Evolutionary conservation across 2,797 vertebrate species (phyloP).

Genomic region (Pseudochromis fuscus): DNA sequence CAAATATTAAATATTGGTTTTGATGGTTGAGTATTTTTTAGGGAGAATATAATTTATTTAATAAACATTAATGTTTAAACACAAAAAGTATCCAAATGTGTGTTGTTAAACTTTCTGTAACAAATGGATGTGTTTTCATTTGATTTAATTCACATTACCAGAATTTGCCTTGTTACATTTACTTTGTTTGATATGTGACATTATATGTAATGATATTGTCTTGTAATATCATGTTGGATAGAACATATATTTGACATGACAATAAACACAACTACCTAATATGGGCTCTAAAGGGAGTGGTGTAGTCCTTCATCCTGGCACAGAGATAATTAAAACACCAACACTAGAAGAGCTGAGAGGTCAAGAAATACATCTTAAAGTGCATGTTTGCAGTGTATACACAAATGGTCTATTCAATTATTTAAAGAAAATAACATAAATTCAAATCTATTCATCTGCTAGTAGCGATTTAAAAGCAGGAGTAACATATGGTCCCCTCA

Average conservation of each 20-base stretch:
- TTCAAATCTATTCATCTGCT: conserved; percentile 3
- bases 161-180: too few species aligned
- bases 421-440: conserved; percentile 21
- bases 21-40: too few species aligned
- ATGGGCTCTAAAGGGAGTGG: background rate
- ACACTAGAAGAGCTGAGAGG: background rate
- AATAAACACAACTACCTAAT: background rate
- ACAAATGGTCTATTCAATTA: background rate
- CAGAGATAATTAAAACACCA: conserved; percentile 3
- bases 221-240: background rate
- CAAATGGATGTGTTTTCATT: too few species aligned
- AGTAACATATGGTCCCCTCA: background rate
- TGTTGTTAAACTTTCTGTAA: too few species aligned
- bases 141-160: background rate
- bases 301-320: background rate
- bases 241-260: background rate
- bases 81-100: too few species aligned
- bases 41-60: too few species aligned
- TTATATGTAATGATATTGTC: background rate
- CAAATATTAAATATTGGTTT: too few species aligned
- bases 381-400: background rate
- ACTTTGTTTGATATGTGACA: too few species aligned
- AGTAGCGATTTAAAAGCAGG: conserved; percentile 1
- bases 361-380: conserved; percentile 15
- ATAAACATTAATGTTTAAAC: too few species aligned